Percentiles rank a stretch among this genome's conserved stretches.
Conservation (phyloP, 2,113 vertebrate species). For the Urocynchramus pylzowi region DNA sequence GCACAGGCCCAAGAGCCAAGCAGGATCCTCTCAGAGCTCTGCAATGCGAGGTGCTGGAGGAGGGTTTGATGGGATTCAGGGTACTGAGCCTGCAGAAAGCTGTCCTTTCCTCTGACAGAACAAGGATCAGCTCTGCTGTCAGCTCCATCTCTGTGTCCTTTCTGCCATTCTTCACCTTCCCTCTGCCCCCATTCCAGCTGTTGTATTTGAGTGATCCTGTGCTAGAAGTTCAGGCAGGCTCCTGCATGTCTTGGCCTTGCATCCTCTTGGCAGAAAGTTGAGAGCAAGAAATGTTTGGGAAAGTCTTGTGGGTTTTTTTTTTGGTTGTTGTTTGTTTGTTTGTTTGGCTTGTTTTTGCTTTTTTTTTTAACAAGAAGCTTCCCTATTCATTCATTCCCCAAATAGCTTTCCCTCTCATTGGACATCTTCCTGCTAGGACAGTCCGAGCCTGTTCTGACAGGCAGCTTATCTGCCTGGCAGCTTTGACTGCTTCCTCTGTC, state of each 20-base stretch:
- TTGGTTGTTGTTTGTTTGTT: too few species aligned
- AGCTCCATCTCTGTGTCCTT: not conserved
- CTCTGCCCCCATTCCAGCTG: not conserved
- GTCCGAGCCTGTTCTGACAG: constrained; percentile 61
- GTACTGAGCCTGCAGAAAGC: not conserved
- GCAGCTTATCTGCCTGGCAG: constrained; percentile 51
- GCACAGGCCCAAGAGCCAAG: not conserved
- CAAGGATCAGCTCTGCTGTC: not conserved
- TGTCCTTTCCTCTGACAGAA: not conserved
- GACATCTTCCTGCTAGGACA: constrained; percentile 41
- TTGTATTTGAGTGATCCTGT: not conserved
- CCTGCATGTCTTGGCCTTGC: constrained; percentile 7
- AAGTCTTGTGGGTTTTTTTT: not conserved
- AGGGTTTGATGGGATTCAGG: not conserved
- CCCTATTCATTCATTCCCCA: constrained; percentile 49
- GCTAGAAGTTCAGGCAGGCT: constrained; percentile 3
- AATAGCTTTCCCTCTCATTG: constrained; percentile 45
- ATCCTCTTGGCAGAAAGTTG: constrained; percentile 24
- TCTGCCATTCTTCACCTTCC: not conserved
- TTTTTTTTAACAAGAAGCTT: not conserved
- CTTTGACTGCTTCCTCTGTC: constrained; percentile 61
- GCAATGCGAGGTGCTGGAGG: not conserved
- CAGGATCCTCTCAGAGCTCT: not conserved
- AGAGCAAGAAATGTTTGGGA: not conserved
- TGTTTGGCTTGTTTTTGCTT: not conserved